Base-by-base conservation (phyloP, 2,797 vertebrate genomes). In the Triplophysa bombifrons region DNA sequence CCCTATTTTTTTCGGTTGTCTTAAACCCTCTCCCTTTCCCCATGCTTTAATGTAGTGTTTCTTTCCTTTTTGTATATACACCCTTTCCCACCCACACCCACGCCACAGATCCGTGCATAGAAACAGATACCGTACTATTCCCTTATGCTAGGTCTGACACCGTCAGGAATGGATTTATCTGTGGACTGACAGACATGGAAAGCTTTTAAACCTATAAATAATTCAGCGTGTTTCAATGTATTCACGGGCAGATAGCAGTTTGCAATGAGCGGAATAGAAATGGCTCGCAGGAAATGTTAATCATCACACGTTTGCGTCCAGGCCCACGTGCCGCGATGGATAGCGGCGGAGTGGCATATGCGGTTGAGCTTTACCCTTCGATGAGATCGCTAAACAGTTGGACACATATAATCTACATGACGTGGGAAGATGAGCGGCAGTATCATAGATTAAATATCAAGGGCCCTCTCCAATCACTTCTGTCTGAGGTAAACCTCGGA, bases 131-230 rank as follows among this genome's bases (percentile, higher is more conserved):
- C 75, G 80, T 80, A 78, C 72, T 75, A 44, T 83, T 77, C 81
- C 66, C 85, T 80, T 85, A 78, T 82, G 84, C 84, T 85, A 83
- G 84, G 87, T 86, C 77, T 88, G 85, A 88, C 87, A 90, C 78
- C 85, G 88, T 89, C 87, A 89, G 76, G 27, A 73, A 78, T 67
- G 85, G 85, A 86, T 90, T 90, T 90, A 90, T 91, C 88, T 88
- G 84, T 78, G 74, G 79, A 80, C 79, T 84, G 84, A 82, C 88
- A 89, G 88, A 87, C 85, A 83, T 86, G 76, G 80, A 86, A 86
- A 87, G 87, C 87, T 88, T 86, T 89, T 89, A 87, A 88, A 86
- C 85, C 87, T 79, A 91, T 91, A 90, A 90, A 93, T 92, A 88
- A 92, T 92, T 91, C 90, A 90, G 84, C 17, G 13, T 75, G 63